phyloP scores from a whole-genome alignment of 2,797 vertebrate species.

The Pseudochirops corinnae region DNA sequence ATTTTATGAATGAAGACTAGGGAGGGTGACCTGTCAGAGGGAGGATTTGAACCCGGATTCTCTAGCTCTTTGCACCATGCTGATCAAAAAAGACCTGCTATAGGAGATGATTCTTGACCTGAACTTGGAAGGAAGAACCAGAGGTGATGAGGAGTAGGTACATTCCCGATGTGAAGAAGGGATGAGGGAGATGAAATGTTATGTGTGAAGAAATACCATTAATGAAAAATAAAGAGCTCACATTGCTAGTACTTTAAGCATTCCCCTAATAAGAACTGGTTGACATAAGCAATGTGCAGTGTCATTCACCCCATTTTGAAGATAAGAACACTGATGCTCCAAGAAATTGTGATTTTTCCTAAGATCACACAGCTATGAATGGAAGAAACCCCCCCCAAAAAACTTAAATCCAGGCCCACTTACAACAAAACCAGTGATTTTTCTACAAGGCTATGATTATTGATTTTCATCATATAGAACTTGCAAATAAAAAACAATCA shows the following conservation, averaged over 20 bases:
- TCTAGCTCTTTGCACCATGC: not conserved
- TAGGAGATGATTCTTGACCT: not conserved
- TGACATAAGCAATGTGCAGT: not conserved
- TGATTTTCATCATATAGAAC: not conserved
- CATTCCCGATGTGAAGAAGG: not conserved
- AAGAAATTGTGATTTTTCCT: not conserved
- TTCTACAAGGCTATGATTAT: not conserved
- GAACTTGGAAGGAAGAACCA: not conserved
- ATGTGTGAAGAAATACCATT: not conserved
- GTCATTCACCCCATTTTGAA: not conserved
- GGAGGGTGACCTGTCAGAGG: not conserved
- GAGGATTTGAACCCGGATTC: not conserved
- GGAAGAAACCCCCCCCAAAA: not conserved
- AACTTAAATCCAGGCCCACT: not conserved
- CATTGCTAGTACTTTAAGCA: not conserved
- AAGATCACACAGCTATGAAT: not conserved
- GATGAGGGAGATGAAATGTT: not conserved
- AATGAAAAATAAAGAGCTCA: not conserved
- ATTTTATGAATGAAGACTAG: not conserved
- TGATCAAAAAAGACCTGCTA: not conserved
- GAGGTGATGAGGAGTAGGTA: not conserved
- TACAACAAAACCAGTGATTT: not conserved
- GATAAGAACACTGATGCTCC: not conserved
- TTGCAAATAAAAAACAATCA: not conserved
- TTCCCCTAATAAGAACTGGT: not conserved